Evolutionary conservation across 2,113 vertebrate genomes (phyloP), one percentile per base, ranked within the genome.

Genomic region (Malurus elegans): DNA sequence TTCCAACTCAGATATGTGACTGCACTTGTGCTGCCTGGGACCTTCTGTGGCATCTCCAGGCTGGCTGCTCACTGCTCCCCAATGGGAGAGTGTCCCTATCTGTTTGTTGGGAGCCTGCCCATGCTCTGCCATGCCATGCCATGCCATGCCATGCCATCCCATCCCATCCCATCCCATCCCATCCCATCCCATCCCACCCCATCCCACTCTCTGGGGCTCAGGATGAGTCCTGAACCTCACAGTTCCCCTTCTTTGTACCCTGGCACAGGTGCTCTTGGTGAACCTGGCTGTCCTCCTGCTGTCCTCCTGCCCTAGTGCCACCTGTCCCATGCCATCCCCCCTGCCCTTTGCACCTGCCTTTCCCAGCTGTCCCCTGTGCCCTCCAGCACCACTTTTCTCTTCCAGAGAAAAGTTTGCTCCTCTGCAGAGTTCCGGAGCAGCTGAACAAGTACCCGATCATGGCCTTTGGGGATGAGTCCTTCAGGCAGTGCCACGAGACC

Each of bases 401-500:
- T 93, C 25, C 95, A 98, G 98, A 97, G 50, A 83, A 94, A 69
- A 92, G 74, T 78, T 90, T 81, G 10, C 73, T 97, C 65, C 81
- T 94, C 20, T 98, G 98, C 89, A 84, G 66, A 61, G 65, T 25
- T 28, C 98, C 97, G 0, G 95, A 94, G 26, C 95, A 84, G 50
- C 91, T 95, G 86, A 72, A 92, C 34, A 89, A 93, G 10, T 92
- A 92, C 8, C 97, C 97, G 0, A 66, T 98, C 79, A 64, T 96
- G 36, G 96, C 94, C 82, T 93, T 98, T 8, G 25, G 93, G 31
- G 97, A 97, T 1, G 92, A 93, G 18, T 98, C 98, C 56, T 98
- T 98, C 93, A 82, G 76, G n/a, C 97, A 79, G 26, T 98, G 98
- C 67, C 93, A 83, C 51, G 40, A 81, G 11, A 88, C 31, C 74